Base-by-base conservation (phyloP, 2,113 vertebrate species). In the Meles meles region DNA sequence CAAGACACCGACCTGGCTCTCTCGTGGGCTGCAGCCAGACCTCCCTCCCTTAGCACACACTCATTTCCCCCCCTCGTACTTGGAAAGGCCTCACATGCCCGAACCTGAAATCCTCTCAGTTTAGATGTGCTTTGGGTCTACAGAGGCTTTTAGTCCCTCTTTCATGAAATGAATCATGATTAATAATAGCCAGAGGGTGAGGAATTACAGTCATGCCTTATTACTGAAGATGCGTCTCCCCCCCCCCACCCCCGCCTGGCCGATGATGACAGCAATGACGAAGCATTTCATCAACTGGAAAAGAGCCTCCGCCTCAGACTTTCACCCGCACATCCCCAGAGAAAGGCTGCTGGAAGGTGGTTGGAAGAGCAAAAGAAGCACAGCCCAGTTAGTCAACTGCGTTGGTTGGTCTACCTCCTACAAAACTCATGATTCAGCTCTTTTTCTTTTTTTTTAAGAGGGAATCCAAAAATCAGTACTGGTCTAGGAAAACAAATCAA, bases 161-260 rank as follows among this genome's bases (percentile, higher is more conserved):
- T 77, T 97, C 96, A 87, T 96, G 79, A 97, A 90, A 92, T 98
- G 98, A 99, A 98, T 98, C 98, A 98, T 92, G 96, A 98, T 97
- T 98, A 98, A 98, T 98, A 98, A 97, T 92, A 98, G 96, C 98
- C 97, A 96, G 95, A 98, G 97, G 96, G 93, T 98, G 94, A 98
- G 88, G 94, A 98, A 96, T 98, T 97, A 97, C 67, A 98, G 98
- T 99, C 98, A 98, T 98, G 84, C 93, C 95, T 92, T 97, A 72
- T 97, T 97, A 97, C 97, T 98, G 97, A 93, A 96, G 97, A 94
- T 69, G 96, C 90, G 59, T 98, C 97, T 98, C 98, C 97, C 86
- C 87, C 96, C 88, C 98, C 97, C 98, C 15, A 1, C 52, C 52
- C 52, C 15, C 98, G 29, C 96, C 92, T 76, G 29, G 95, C 92